Percentiles rank a stretch among this genome's conserved stretches.
Conservation (phyloP, 2,888 invertebrate species). For the Drosophila monieri region DNA sequence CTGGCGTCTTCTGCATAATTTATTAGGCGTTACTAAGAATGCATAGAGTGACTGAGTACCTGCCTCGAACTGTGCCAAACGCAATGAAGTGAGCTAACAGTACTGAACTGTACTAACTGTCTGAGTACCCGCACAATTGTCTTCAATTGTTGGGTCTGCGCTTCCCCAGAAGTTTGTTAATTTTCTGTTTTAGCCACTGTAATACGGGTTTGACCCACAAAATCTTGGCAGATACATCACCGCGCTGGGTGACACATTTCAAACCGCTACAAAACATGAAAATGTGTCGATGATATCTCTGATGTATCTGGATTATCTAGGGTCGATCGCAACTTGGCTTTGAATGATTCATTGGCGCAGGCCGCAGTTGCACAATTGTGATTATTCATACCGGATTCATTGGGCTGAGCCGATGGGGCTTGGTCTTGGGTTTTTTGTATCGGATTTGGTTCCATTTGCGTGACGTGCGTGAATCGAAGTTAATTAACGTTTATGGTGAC, state of each 20-base stretch:
- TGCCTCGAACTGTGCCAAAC: slow-evolving; percentile 42
- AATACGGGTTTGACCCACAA: slow-evolving; percentile 62
- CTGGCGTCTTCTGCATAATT: slow-evolving; percentile 67
- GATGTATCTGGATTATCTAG: slow-evolving; percentile 27
- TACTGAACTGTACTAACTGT: slow-evolving; percentile 18
- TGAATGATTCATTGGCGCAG: slow-evolving; percentile 21
- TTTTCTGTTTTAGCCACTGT: slow-evolving; percentile 30
- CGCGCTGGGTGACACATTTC: slow-evolving; percentile 45
- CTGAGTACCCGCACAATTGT: slow-evolving; percentile 31
- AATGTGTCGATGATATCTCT: slow-evolving; percentile 20
- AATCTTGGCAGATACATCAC: slow-evolving; percentile 22
- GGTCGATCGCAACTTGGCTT: slow-evolving; percentile 12
- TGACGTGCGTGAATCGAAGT: slow-evolving; percentile 60
- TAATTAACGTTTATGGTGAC: slow-evolving; percentile 47
- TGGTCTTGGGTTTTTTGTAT: slow-evolving; percentile 31
- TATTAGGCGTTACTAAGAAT: slow-evolving; percentile 77
- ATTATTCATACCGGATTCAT: slow-evolving; percentile 63
- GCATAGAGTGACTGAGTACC: slow-evolving; percentile 38
- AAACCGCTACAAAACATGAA: slow-evolving; percentile 5
- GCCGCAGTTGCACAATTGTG: slow-evolving; percentile 49
- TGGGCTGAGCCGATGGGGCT: slow-evolving; percentile 24
- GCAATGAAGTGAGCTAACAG: slow-evolving; percentile 42
- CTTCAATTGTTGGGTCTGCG: slow-evolving; percentile 13
- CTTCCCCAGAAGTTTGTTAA: slow-evolving; percentile 45
- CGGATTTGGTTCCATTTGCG: slow-evolving; percentile 44